These are phyloP conservation scores for Pardosa pseudoannulata DNA, from an alignment of 2,888 invertebrate genomes.

Conservation along the genomic window DNA sequence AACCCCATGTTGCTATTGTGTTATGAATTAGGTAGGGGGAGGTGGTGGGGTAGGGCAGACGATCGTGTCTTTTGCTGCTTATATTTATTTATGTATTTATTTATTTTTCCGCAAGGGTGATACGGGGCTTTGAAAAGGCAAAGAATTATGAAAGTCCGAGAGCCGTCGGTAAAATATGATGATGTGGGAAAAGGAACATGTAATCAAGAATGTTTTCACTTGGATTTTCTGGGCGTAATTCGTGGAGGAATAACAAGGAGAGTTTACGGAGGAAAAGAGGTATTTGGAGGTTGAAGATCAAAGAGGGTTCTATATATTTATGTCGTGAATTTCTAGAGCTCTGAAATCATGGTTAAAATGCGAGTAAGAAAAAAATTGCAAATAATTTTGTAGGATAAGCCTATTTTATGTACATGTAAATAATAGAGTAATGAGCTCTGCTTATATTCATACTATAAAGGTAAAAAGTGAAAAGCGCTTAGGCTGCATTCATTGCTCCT, in stretches of 20 bases:
- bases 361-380: too few relatives aligned
- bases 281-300: too few relatives aligned
- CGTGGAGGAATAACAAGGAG: background rate
- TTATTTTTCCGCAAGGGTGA: background rate
- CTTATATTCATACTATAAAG: too few relatives aligned
- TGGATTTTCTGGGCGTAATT: background rate
- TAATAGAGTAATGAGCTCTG: too few relatives aligned
- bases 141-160: background rate
- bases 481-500: too few relatives aligned
- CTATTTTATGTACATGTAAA: too few relatives aligned
- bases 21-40: conserved; percentile 35
- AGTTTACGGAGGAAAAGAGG: background rate
- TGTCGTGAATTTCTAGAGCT: too few relatives aligned
- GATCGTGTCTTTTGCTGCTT: too few relatives aligned
- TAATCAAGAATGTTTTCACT: background rate
- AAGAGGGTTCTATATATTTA: too few relatives aligned
- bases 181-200: background rate
- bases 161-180: background rate
- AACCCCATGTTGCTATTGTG: conserved; percentile 31
- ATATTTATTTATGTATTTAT: background rate
- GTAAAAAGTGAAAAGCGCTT: too few relatives aligned
- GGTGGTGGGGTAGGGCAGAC: background rate
- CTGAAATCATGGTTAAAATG: too few relatives aligned
- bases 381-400: too few relatives aligned
- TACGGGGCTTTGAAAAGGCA: background rate